These are phyloP conservation scores for Spodoptera picta DNA, from an alignment of 2,888 invertebrate genomes.

Conservation along the genomic window DNA sequence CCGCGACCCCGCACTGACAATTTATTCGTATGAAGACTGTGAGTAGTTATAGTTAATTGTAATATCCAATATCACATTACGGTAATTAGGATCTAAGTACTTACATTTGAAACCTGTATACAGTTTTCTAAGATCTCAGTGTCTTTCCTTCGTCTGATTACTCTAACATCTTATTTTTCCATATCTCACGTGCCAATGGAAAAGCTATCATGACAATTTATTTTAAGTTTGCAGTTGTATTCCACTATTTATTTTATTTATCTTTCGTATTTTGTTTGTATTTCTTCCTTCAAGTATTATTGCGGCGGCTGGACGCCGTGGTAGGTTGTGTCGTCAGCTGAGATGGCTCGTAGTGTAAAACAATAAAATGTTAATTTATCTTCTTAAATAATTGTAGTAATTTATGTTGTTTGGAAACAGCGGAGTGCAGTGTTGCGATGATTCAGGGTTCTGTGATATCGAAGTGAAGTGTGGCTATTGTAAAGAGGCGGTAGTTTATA, in stretches of 20 bases:
- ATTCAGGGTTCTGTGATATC: conserved; percentile 80
- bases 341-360: conserved; percentile 34
- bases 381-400: conserved; percentile 51
- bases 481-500: conserved; percentile 59
- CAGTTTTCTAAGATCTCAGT: conserved; percentile 86
- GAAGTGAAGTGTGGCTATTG: conserved; percentile 61
- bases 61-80: conserved; percentile 68
- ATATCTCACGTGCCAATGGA: conserved; percentile 83
- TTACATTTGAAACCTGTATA: conserved; percentile 76
- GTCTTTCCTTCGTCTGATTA: conserved; percentile 69
- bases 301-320: conserved; percentile 32
- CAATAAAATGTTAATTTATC: conserved; percentile 48
- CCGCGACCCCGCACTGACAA: conserved; percentile 63
- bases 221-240: conserved; percentile 67
- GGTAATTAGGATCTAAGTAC: conserved; percentile 64
- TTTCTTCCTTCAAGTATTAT: conserved; percentile 46
- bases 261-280: conserved; percentile 52
- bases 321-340: conserved; percentile 24
- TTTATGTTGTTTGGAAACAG: conserved; percentile 64
- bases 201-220: conserved; percentile 80
- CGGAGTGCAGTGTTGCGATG: conserved; percentile 61
- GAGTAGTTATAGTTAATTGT: conserved; percentile 73
- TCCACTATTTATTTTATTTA: conserved; percentile 80
- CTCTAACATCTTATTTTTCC: conserved; percentile 63
- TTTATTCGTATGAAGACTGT: conserved; percentile 76